Base-by-base conservation (phyloP, 2,888 invertebrate genomes). In the Callyntrura guangdongensis region DNA sequence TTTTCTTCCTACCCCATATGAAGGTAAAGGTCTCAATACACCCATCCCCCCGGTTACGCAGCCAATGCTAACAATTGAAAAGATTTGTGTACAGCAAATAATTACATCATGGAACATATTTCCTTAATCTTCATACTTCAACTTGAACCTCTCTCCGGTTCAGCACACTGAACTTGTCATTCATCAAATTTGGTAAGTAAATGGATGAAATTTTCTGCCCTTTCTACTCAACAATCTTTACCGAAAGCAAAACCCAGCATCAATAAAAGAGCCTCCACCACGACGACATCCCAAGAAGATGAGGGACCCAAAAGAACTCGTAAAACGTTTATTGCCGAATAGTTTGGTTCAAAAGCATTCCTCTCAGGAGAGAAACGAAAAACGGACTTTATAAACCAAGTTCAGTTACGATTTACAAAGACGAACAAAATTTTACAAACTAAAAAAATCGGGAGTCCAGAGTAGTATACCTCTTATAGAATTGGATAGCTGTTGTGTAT, bases 151-250 rank as follows among this genome's bases (percentile, higher is more conserved):
- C n/a, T n/a, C n/a, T n/a, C 22, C 9, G 27, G 12, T 59, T 81
- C 81, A 25, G 47, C 59, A 56, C 56, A 56, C 77, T 77, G 36
- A 74, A 83, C 61, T 83, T 89, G 83, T 89, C 89, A 89, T 89
- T 89, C 89, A 83, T 83, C 89, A 83, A 74, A 74, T 83, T 89
- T 47, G n/a, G n/a, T n/a, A n/a, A 56, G 14, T 25, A 61, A 20
- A 86, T 14, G n/a, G 22, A 77, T 12, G 56, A 36, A 74, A 86
- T 59, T 61, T 14, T 25, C 79, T 53, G 45, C 53, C 59, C 14
- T 12, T 86, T 49, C 59, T 27, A 53, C 69, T 25, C n/a, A n/a
- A n/a, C n/a, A n/a, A n/a, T n/a, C n/a, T n/a, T n/a, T n/a, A n/a
- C n/a, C n/a, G n/a, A n/a, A n/a, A n/a, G n/a, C n/a, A n/a, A n/a